These are phyloP conservation scores for Poecilobothrus nobilitatus DNA, from an alignment of 2,888 invertebrate species.

Conservation along the genomic window DNA sequence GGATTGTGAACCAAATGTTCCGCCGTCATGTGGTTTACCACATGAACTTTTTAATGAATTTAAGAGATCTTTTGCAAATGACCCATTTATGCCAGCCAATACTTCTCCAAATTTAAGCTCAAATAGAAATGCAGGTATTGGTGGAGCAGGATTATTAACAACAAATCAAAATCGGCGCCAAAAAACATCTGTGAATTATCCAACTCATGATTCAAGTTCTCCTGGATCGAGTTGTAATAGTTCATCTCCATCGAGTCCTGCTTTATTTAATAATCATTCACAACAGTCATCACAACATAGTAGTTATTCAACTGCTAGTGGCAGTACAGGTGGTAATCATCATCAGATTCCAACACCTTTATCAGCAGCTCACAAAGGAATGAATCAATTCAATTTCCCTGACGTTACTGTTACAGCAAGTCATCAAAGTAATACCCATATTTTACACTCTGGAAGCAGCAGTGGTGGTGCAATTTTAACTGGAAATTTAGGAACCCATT, in stretches of 20 bases:
- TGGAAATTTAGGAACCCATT: conserved; percentile 10
- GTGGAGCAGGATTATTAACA: conserved; percentile 22
- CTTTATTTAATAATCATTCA: conserved; percentile 49
- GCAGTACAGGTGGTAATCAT: conserved; percentile 8
- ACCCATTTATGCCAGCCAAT: conserved; percentile 41
- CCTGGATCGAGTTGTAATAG: conserved; percentile 94
- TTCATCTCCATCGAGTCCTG: conserved; percentile 92
- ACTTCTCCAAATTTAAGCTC: conserved; percentile 37
- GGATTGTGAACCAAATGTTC: conserved; percentile 84
- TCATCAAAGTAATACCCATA: conserved; percentile 21
- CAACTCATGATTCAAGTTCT: conserved; percentile 76
- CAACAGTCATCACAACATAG: conserved; percentile 33
- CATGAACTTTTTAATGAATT: conserved; percentile 75
- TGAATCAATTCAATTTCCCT: conserved; percentile 43
- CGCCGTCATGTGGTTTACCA: conserved; percentile 88
- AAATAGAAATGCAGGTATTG: conserved; percentile 25
- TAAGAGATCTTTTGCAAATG: conserved; percentile 58
- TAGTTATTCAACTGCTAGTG: conserved; percentile 22
- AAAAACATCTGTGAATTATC: conserved; percentile 26
- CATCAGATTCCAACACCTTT: conserved; percentile 34
- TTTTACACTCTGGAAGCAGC: conserved; percentile 17
- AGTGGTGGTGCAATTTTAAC: conserved; percentile 15
- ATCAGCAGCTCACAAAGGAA: conserved; percentile 32
- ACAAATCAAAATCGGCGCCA: conserved; percentile 24
- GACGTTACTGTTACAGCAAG: conserved; percentile 39